Base-by-base conservation (phyloP, 1,140 invertebrate species). In the Tetramorium parvispinum region DNA sequence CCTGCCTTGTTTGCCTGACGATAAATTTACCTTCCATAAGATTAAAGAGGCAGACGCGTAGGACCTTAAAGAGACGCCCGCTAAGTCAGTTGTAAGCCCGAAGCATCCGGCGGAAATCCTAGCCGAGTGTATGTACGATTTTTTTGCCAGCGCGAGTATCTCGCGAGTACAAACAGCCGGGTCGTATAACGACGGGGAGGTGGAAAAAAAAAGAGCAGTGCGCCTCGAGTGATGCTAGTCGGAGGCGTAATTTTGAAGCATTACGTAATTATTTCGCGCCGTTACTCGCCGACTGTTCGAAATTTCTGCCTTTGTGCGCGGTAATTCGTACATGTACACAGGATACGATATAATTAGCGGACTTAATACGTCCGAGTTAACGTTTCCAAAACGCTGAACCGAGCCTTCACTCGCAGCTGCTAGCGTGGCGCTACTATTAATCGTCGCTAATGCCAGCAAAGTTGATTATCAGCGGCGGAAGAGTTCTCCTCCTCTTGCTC, bases 301-400 rank as follows among this genome's bases (percentile, higher is more conserved):
- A 75, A 86, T 86, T 83, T 86, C 82, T 83, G 68, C 21, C 57
- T 83, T 83, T 83, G 53, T 71, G 51, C 21, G 18, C 21, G 46
- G 13, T 83, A 73, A 63, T 78, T 79, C 40, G 73, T 73, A 59
- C 76, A 51, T 59, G 70, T 77, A 81, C 70, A 65, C 82, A 65
- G 53, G n/a, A 81, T 71, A 86, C 49, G 43, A 24, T 46, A 86
- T 86, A 86, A 86, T 86, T 86, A 86, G 66, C 59, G 46, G 57
- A 61, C 78, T 63, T 83, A 83, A 83, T 83, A 71, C 57, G 49
- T 65, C 51, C 85, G 24, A 86, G 79, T 53, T 83, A 73, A 86
- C 85, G 49, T 71, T 81, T 86, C 53, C 40, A 32, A 83, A 75
- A 82, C 53, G 32, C 49, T 49, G 46, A 63, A 21, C 13, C 49